Evolutionary conservation across 2,888 invertebrate genomes (phyloP), one percentile per base, ranked within the genome.

Genomic region (Drosophila borborema): DNA sequence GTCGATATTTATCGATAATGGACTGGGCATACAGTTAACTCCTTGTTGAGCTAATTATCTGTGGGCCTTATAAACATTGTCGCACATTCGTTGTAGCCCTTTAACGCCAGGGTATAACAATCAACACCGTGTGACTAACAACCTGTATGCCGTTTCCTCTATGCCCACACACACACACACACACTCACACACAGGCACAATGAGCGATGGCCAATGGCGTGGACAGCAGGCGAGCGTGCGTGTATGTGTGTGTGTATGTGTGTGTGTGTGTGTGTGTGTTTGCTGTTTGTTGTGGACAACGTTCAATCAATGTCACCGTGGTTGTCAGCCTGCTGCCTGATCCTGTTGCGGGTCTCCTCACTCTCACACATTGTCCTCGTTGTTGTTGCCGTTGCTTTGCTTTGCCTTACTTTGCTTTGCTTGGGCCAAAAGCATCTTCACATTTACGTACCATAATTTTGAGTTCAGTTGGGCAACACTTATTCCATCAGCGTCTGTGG

Each of bases 261-360:
- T 38, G 43, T 51, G 56, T 41, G 45, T 41, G 40, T 64, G 55
- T 62, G 59, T 38, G 64, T 38, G 59, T 55, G 65, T 63, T 49
- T 41, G 64, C 63, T 74, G 80, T 85, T 86, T 82, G 82, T 72
- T 80, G 90, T 86, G 90, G 86, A 77, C 89, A 90, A 80, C 90
- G 81, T 88, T 86, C 86, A 83, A 86, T 86, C 90, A 86, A 84
- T 86, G 86, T 90, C 86, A 86, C 72, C 80, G 74, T 72, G 70
- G 72, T 76, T 74, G 88, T 82, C 85, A 80, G 68, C 41, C 82
- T 60, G 64, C 61, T 64, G 76, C 62, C 56, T 77, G 79, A 64
- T 71, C 66, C 58, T 71, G 60, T 61, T 64, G 66, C 56, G 60
- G 48, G 28, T 28, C 55, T 41, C n/a, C 16, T 41, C 54, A 23